A percentile compares a stretch with the other conserved stretches of the same genome.
Conservation (phyloP, 2,888 invertebrate species). For the Eucera pruinosa region DNA sequence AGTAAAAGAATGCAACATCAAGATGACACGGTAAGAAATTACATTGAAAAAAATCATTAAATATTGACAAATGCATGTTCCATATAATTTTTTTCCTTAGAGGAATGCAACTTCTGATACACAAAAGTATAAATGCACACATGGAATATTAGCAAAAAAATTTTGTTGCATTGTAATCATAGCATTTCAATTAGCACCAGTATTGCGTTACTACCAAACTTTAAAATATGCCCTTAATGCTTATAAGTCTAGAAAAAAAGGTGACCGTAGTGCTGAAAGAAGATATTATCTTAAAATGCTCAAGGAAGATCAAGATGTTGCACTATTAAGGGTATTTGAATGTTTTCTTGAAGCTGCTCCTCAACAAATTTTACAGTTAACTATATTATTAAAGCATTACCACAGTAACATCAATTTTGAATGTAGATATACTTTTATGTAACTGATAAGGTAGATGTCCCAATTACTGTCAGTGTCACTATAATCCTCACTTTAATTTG, state of each 20-base stretch:
- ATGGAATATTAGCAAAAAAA: constrained; percentile 53
- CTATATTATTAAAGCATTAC: constrained; percentile 88
- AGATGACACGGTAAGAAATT: constrained; percentile 77
- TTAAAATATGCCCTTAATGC: constrained; percentile 88
- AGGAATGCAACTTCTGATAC: constrained; percentile 42
- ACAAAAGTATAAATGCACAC: constrained; percentile 44
- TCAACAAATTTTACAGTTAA: constrained; percentile 91
- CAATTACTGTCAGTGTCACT: too few relatives aligned
- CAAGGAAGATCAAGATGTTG: constrained; percentile 92
- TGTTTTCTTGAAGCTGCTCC: constrained; percentile 93
- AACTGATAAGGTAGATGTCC: too few relatives aligned
- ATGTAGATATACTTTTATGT: constrained; percentile 81
- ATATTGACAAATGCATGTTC: not conserved
- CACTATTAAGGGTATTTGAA: constrained; percentile 90
- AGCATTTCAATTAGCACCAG: constrained; percentile 90
- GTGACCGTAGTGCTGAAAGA: constrained; percentile 87
- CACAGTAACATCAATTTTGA: constrained; percentile 85
- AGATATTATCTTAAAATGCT: constrained; percentile 90
- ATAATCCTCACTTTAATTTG: too few relatives aligned
- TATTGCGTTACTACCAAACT: constrained; percentile 88
- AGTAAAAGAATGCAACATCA: constrained; percentile 89
- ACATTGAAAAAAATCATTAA: not conserved
- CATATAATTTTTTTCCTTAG: constrained; percentile 55
- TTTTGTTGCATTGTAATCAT: constrained; percentile 77
- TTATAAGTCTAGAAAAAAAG: constrained; percentile 86